Base-by-base conservation (phyloP, 2,113 vertebrate genomes). In the Forbesichthys agassizii region DNA sequence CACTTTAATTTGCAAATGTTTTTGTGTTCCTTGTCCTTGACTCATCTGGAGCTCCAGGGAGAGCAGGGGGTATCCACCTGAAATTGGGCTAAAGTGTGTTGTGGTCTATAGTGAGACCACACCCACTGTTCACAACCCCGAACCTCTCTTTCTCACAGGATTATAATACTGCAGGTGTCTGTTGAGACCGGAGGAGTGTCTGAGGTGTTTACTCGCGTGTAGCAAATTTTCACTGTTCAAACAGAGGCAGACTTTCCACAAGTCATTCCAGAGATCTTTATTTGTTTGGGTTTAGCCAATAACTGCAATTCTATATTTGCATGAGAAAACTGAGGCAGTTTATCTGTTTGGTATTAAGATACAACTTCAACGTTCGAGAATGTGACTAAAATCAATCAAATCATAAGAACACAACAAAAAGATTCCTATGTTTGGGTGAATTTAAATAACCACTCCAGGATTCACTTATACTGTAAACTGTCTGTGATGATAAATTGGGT, bases 1-100 rank as follows among this genome's bases (percentile, higher is more conserved):
- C 27, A 27, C 27, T 27, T 27, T 27, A 1, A 27, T 27, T 27
- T 2, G 27, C 27, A 27, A 27, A n/a, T 33, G 48, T 68, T 71
- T 78, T 51, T 75, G 54, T 75, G 8, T 80, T 73, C 33, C 8
- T 4, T 57, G 74, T 58, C 64, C 57, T 67, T 64, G 73, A 71
- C 36, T 77, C 81, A 62, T 68, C 47, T 47, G 4, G 66, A 59
- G 58, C 66, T 79, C 74, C 48, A 5, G 27, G 73, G 49, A 64
- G 73, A 78, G 54, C 57, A 74, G 66, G n/a, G 71, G 76, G 80
- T 83, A 42, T 6, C 36, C 36, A 42, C 36, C 36, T 8, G 2
- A 27, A 27, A 27, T 27, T 27, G 27, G 27, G 27, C 27, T 27
- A 27, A 27, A 27, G 27, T 27, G 27, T 27, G 27, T 27, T 27